A percentile compares a stretch with the other conserved stretches of the same genome.
phyloP scores from a whole-genome alignment of 2,113 vertebrate genomes.

The Trachemys scripta region DNA sequence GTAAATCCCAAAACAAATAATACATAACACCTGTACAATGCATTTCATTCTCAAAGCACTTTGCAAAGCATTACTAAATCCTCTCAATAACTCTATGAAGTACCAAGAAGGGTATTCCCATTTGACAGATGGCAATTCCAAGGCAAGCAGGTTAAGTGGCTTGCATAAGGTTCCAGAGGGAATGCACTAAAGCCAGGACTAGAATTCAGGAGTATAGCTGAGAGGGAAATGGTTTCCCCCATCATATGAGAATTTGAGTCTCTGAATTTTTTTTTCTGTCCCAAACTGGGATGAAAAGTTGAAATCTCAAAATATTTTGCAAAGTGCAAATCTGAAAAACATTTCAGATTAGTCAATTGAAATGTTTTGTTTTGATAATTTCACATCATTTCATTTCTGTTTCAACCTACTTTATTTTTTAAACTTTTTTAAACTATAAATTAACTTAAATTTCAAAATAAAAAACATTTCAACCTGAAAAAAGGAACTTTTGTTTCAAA shows the following conservation, averaged over 20 bases:
- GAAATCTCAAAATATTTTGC: background rate
- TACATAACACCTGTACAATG: background rate
- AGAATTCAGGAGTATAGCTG: background rate
- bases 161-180: background rate
- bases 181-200: background rate
- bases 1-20: background rate
- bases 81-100: background rate
- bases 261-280: background rate
- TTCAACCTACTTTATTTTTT: background rate
- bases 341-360: background rate
- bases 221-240: background rate
- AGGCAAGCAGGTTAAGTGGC: background rate
- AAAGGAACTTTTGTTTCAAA: background rate
- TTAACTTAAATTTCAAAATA: background rate
- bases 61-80: background rate
- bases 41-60: background rate
- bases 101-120: background rate
- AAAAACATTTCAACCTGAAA: background rate
- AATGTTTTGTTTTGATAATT: background rate
- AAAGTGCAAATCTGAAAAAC: background rate
- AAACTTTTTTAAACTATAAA: background rate
- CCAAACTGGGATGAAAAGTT: background rate
- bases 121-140: background rate
- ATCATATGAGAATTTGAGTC: background rate
- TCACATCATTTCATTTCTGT: background rate